Base-by-base conservation (phyloP, 1,140 invertebrate species). In the Colletes gigas region DNA sequence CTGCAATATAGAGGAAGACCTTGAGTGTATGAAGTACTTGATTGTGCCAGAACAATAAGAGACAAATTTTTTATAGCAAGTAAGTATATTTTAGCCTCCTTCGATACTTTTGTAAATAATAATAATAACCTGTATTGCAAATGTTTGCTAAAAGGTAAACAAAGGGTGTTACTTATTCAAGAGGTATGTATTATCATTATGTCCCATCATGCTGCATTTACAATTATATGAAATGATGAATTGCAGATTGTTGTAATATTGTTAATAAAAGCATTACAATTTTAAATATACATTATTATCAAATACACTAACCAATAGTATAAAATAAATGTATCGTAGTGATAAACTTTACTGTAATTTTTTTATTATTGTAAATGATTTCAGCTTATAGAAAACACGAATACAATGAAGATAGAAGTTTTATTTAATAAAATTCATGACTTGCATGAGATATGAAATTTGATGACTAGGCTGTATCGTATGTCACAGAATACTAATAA, bases 401-500 rank as follows among this genome's bases (percentile, higher is more conserved):
- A 41, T 14, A n/a, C 9, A 3, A 19, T 47, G 8, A 50, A 39
- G 10, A 50, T 14, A 50, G n/a, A 59, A 57, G 9, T 68, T 57
- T 68, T 21, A 59, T 69, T 76, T 7, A 7, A 44, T 54, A 30
- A 67, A 77, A 69, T 14, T 65, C 9, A 3, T 68, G 50, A 60
- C 21, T 57, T 14, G 14, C 0, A 17, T 1, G 21, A 69, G 19
- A 55, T 69, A 60, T 19, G 5, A 69, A 21, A 60, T 70, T 78
- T 70, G 21, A 52, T 52, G 55, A 78, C 75, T 70, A 78, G 67
- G 67, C 5, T 52, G 21, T 15, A 71, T 52, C 3, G 14, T 50
- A 19, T 62, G 12, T 52, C 17, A 62, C 15, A 60, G 21, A 77
- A 52, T 70, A 70, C 10, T 71, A 41, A 52, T 52, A 7, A 78